A percentile compares a stretch with the other conserved stretches of the same genome.
Evolutionary conservation across 37 sponge, comb jelly and placozoan species (phyloP).

Genomic region (Oscarella lobularis): DNA sequence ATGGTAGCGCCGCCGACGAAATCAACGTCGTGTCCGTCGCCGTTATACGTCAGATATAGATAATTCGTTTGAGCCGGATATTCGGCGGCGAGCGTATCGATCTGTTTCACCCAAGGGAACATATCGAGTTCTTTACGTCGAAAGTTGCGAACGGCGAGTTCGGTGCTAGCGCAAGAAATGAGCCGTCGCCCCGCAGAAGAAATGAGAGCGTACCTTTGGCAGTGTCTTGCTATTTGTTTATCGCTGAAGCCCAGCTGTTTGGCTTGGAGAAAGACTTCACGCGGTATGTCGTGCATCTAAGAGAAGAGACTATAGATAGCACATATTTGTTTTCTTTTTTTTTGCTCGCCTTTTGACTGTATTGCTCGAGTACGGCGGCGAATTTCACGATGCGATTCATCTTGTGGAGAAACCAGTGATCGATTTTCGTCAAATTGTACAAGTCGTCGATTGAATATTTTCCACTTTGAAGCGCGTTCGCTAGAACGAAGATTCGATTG

Average conservation of each 20-base stretch:
- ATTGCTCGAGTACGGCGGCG: slow-evolving; percentile 15
- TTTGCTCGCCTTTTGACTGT: slow-evolving; percentile 49
- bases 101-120: slow-evolving; percentile 82
- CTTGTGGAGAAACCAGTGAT: slow-evolving; percentile 84
- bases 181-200: not conserved
- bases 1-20: slow-evolving; percentile 56
- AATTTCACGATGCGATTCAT: slow-evolving; percentile 77
- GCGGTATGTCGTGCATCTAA: slow-evolving; percentile 17
- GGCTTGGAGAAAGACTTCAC: slow-evolving; percentile 43
- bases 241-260: slow-evolving; percentile 93
- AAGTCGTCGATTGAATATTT: slow-evolving; percentile 58
- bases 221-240: slow-evolving; percentile 76
- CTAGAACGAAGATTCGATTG: slow-evolving; percentile 84
- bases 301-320: no score
- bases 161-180: slow-evolving; percentile 18
- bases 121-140: slow-evolving; percentile 36
- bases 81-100: slow-evolving; percentile 97
- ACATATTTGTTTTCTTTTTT: no score
- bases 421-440: slow-evolving; percentile 72
- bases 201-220: slow-evolving; percentile 20
- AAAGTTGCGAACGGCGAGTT: slow-evolving; percentile 57
- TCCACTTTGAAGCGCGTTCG: slow-evolving; percentile 61
- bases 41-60: slow-evolving; percentile 97
- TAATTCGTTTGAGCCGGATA: slow-evolving; percentile 95
- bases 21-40: slow-evolving; percentile 55